These are phyloP conservation scores for Siderastrea radians DNA, from an alignment of 92 coral and sea anemone species.

Conservation along the genomic window DNA sequence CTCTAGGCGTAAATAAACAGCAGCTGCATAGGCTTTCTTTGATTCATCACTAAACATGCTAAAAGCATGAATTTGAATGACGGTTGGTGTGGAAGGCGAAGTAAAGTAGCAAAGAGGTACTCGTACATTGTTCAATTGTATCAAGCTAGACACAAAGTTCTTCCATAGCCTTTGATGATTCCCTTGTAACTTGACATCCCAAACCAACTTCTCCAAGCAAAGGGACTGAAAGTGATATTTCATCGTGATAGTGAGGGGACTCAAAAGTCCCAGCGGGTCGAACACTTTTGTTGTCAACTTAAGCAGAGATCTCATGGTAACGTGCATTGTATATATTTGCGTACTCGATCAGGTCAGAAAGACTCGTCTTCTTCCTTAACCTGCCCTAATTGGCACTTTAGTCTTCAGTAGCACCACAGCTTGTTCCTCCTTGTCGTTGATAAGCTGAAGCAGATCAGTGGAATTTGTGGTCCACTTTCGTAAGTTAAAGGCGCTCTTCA, in stretches of 20 bases:
- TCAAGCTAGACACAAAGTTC: conserved; percentile 50
- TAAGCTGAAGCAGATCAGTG: neutral
- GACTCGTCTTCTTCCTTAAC: conserved; percentile 36
- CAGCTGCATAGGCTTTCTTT: conserved; percentile 48
- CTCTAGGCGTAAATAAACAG: conserved; percentile 27
- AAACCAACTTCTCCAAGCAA: too few species aligned
- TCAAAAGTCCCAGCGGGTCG: conserved; percentile 79
- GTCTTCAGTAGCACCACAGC: conserved; percentile 5
- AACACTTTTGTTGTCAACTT: conserved; percentile 77
- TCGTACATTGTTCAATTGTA: conserved; percentile 29
- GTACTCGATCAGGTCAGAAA: too few species aligned
- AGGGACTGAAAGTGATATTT: too few species aligned
- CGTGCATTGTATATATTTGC: too few species aligned
- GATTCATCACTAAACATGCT: conserved; percentile 55
- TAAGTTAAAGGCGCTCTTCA: conserved; percentile 1
- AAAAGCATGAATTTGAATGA: conserved; percentile 39
- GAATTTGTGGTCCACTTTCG: conserved; percentile 5
- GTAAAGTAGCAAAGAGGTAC: conserved; percentile 73
- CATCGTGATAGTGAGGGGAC: conserved; percentile 69
- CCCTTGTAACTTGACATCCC: too few species aligned
- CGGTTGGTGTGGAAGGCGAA: conserved; percentile 16
- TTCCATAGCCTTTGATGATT: too few species aligned
- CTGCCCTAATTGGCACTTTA: neutral
- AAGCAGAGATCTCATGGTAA: conserved; percentile 16
- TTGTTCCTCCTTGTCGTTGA: conserved; percentile 8